phyloP scores from a whole-genome alignment of 2,888 invertebrate genomes.

The Nezara viridula region DNA sequence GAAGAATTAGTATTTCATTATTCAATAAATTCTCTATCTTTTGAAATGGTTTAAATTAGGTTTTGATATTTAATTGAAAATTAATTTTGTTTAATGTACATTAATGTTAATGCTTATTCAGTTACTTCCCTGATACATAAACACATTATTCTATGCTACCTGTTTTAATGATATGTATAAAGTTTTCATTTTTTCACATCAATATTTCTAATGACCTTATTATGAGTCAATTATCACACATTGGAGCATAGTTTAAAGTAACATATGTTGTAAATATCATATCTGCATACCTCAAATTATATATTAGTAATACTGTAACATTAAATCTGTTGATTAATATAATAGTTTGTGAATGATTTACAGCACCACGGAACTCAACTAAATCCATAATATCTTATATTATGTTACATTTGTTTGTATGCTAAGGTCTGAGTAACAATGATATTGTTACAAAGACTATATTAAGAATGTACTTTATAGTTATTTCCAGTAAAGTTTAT shows the following conservation, averaged over 20 bases:
- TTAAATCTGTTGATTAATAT: not conserved
- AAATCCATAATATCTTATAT: not conserved
- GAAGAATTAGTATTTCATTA: not conserved
- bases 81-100: not conserved
- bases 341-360: not conserved
- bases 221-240: conserved; percentile 10
- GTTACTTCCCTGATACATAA: not conserved
- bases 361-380: not conserved
- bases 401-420: not conserved
- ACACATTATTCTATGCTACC: not conserved
- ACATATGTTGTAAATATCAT: conserved; percentile 10
- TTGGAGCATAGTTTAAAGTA: conserved; percentile 1
- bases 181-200: not conserved
- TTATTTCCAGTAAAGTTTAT: not conserved
- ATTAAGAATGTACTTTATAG: conserved; percentile 25
- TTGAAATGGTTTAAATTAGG: not conserved
- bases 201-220: not conserved
- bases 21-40: not conserved
- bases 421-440: not conserved
- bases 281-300: conserved; percentile 22
- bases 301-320: not conserved
- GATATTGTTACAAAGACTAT: not conserved
- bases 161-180: not conserved
- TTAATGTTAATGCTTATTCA: not conserved
- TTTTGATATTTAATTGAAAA: not conserved